Percentiles rank a stretch among this genome's conserved stretches.
phyloP scores from a whole-genome alignment of 2,113 vertebrate genomes.

The Salminus brasiliensis region DNA sequence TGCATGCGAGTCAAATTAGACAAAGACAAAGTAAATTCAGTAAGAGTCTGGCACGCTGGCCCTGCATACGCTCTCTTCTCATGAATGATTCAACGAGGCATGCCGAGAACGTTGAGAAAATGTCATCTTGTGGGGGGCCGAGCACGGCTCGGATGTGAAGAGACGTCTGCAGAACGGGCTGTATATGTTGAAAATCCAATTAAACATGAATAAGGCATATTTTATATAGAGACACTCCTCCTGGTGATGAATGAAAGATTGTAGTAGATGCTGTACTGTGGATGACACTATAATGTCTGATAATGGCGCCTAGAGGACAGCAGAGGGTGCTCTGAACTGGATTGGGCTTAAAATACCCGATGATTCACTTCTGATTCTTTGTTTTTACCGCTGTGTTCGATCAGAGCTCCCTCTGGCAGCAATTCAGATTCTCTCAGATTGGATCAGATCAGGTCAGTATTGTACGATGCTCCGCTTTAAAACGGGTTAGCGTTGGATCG shows the following conservation, averaged over 20 bases:
- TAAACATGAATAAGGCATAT: constrained; percentile 71
- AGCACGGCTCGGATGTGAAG: constrained; percentile 47
- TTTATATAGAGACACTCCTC: background rate
- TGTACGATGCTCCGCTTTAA: too few species aligned
- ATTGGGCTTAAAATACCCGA: too few species aligned
- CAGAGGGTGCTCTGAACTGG: too few species aligned
- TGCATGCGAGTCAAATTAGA: background rate
- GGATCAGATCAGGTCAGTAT: too few species aligned
- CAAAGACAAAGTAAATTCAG: background rate
- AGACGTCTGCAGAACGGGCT: constrained; percentile 56
- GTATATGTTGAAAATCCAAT: constrained; percentile 68
- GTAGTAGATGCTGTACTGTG: background rate
- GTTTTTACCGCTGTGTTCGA: too few species aligned
- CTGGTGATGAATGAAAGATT: background rate
- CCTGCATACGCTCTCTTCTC: constrained; percentile 31
- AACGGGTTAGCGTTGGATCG: too few species aligned
- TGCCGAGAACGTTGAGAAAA: constrained; percentile 53
- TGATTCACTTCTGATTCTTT: too few species aligned
- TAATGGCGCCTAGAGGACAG: too few species aligned
- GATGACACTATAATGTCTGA: background rate
- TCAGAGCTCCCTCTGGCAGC: too few species aligned
- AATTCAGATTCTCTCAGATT: too few species aligned
- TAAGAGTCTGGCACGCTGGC: constrained; percentile 29
- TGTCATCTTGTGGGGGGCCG: constrained; percentile 60
- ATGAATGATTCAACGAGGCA: constrained; percentile 65